Evolutionary conservation across 2,113 vertebrate genomes (phyloP).

Genomic region (Brachirus orientalis): DNA sequence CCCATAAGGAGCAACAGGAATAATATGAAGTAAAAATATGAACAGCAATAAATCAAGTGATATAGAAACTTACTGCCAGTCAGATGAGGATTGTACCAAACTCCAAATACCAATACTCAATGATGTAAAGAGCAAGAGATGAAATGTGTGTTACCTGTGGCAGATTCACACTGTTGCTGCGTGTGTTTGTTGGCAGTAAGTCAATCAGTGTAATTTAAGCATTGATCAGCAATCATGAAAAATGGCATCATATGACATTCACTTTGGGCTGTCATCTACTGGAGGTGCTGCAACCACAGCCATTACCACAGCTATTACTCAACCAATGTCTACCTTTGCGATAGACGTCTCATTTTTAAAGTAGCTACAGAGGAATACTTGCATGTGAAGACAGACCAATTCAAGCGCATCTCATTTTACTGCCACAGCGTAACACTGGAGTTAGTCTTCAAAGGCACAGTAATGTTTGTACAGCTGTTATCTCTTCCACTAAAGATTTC

Average conservation of each 20-base stretch:
- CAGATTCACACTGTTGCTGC: conserved; percentile 20
- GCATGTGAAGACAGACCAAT: conserved; percentile 47
- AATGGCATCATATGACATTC: conserved; percentile 26
- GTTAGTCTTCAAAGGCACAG: conserved; percentile 81
- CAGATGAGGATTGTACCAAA: conserved; percentile 51
- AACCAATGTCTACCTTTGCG: conserved; percentile 4
- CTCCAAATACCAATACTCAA: too few species aligned
- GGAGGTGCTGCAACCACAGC: too few species aligned
- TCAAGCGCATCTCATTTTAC: conserved; percentile 53
- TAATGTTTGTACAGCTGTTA: conserved; percentile 78
- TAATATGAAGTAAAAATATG: conserved; percentile 64
- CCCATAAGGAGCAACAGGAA: conserved; percentile 31
- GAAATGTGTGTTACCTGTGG: conserved; percentile 33
- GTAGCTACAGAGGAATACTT: conserved; percentile 41
- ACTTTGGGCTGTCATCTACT: conserved; percentile 23
- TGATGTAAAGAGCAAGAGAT: conserved; percentile 31
- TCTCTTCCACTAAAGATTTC: conserved; percentile 56
- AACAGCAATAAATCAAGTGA: conserved; percentile 50
- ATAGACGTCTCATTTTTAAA: conserved; percentile 17
- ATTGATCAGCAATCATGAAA: not conserved
- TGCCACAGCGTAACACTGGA: conserved; percentile 64
- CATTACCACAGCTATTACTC: too few species aligned
- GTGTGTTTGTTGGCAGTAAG: conserved; percentile 34
- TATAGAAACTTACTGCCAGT: conserved; percentile 51
- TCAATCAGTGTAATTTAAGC: conserved; percentile 19